These are phyloP conservation scores for Mystacornis crossleyi DNA, from an alignment of 2,113 vertebrate species.

Conservation along the genomic window DNA sequence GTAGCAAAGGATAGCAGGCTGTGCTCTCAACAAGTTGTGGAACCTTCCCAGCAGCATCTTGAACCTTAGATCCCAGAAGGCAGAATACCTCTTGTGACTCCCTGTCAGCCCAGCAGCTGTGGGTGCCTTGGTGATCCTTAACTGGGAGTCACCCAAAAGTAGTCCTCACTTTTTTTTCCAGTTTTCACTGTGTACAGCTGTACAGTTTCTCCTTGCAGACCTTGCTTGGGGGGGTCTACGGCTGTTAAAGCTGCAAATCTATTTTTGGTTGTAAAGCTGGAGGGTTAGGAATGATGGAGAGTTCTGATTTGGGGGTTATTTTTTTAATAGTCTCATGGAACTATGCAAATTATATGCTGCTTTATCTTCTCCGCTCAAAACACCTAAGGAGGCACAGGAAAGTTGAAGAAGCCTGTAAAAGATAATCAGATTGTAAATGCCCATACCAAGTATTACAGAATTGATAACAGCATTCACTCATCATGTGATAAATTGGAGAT, in stretches of 20 bases:
- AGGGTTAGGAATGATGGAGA: neutral
- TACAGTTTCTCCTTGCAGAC: neutral
- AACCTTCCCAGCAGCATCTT: neutral
- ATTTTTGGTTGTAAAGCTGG: neutral
- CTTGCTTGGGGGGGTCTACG: neutral
- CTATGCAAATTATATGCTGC: neutral
- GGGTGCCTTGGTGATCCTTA: no score
- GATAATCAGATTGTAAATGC: neutral
- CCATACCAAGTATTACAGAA: neutral
- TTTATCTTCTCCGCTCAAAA: neutral
- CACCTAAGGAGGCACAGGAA: neutral
- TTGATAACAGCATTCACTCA: neutral
- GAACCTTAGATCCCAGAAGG: no score
- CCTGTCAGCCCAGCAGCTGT: neutral
- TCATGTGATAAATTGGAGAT: neutral
- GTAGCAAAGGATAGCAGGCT: neutral
- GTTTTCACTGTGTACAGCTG: no score
- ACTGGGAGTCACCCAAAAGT: neutral
- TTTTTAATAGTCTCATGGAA: neutral
- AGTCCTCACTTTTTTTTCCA: neutral
- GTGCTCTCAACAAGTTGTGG: neutral
- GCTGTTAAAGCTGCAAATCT: neutral
- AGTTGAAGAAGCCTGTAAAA: neutral
- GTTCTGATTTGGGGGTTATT: neutral
- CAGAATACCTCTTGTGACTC: fast-evolving